Percentiles rank a stretch among this genome's conserved stretches.
Evolutionary conservation across 2,797 vertebrate species (phyloP).

Genomic region (Sebastes cheni): DNA sequence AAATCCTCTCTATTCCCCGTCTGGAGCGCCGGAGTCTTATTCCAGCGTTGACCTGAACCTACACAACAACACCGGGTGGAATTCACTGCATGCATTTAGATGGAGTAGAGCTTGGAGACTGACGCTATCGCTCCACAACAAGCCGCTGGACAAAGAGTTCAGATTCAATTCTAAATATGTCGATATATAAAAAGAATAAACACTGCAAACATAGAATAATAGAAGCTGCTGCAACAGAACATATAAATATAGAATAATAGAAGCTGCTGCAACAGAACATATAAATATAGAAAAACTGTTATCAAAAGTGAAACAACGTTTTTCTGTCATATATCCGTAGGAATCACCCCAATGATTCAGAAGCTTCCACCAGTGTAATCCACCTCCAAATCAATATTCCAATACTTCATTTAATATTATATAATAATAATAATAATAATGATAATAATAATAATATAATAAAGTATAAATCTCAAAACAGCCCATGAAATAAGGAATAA

Average conservation of each 20-base stretch:
- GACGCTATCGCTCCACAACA: neutral
- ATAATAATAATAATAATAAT: too few relatives aligned
- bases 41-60: slow-evolving; percentile 58
- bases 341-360: too few relatives aligned
- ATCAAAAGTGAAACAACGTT: neutral
- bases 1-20: slow-evolving; percentile 69
- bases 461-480: too few relatives aligned
- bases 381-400: too few relatives aligned
- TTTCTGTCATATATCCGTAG: neutral
- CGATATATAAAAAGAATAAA: neutral
- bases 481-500: too few relatives aligned
- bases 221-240: too few relatives aligned
- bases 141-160: neutral
- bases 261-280: too few relatives aligned
- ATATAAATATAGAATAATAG: too few relatives aligned
- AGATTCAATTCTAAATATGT: neutral
- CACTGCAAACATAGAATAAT: neutral
- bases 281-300: neutral
- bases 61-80: slow-evolving; percentile 48
- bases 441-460: too few relatives aligned
- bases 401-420: too few relatives aligned
- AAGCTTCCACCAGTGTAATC: too few relatives aligned
- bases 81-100: slow-evolving; percentile 52
- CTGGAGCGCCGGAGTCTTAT: slow-evolving; percentile 49
- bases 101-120: slow-evolving; percentile 35